Base-by-base conservation (phyloP, 2,113 vertebrate species). In the Megaptera novaeangliae region DNA sequence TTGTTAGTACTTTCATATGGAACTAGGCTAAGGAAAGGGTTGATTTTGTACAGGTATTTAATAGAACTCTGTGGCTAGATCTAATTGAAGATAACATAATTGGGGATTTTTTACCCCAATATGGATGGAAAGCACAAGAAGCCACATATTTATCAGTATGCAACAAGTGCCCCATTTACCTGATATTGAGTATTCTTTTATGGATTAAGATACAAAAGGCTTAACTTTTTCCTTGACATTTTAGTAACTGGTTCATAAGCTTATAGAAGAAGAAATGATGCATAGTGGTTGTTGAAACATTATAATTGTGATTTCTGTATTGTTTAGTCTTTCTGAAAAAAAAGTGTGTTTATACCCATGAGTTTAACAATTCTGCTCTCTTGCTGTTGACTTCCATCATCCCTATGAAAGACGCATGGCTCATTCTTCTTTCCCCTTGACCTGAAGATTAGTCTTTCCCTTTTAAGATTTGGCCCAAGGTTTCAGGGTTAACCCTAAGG, bases 81-180 rank as follows among this genome's bases (percentile, higher is more conserved):
- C 91, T 82, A 96, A 93, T 21, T 85, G 81, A 77, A 97, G 91
- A 94, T 68, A 52, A 93, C 44, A 27, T 17, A 34, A 95, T 25
- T 49, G 52, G 10, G 0, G 31, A 39, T 85, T 97, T 94, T 98
- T 59, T 0, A 89, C 88, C 5, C 88, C 82, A 82, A 25, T 29
- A 81, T 89, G 41, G 96, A 94, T 69, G 61, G 84, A 94, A 97
- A 98, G 78, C 92, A 91, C 39, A 98, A 97, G 72, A 96, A 95
- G 18, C 8, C n/a, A 95, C 52, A 82, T 31, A 75, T 39, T 57
- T 86, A 84, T 94, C 86, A 86, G 74, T 75, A 92, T 92, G 68
- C 72, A 97, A 81, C 77, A 96, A 74, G 34, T 39, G 14, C 55
- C 61, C 44, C 72, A 63, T 36, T 66, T 44, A 66, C 92, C 75